Evolutionary conservation across 2,797 vertebrate species (phyloP).

Genomic region (Eutrigla gurnardus): DNA sequence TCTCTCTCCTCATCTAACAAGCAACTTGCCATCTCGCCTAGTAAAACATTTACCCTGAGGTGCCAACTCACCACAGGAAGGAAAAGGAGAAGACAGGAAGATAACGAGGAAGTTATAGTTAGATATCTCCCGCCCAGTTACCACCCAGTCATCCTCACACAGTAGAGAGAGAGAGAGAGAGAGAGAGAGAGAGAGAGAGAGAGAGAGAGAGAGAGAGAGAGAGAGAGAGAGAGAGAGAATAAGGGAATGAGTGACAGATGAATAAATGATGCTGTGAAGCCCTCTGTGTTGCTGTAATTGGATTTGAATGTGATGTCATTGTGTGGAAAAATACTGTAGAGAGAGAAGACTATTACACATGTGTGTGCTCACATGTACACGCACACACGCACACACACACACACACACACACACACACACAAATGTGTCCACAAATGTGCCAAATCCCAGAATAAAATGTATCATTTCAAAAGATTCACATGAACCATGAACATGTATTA

Average conservation of each 20-base stretch:
- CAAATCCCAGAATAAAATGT: slow-evolving; percentile 35
- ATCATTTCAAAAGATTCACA: slow-evolving; percentile 44
- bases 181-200: slow-evolving; percentile 11
- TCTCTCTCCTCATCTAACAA: slow-evolving; percentile 9
- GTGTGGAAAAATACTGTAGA: slow-evolving; percentile 68
- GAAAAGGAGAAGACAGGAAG: slow-evolving; percentile 40
- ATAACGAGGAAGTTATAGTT: slow-evolving; percentile 23
- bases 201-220: slow-evolving; percentile 5
- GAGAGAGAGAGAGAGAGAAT: slow-evolving; percentile 6
- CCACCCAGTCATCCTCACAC: slow-evolving; percentile 42
- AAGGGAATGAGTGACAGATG: slow-evolving; percentile 67
- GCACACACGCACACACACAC: background rate
- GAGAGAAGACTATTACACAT: slow-evolving; percentile 46
- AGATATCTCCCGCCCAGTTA: slow-evolving; percentile 39
- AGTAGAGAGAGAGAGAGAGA: slow-evolving; percentile 13
- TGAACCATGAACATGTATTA: slow-evolving; percentile 27
- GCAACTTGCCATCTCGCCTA: slow-evolving; percentile 46
- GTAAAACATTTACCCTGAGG: slow-evolving; percentile 80
- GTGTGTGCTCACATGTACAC: slow-evolving; percentile 15
- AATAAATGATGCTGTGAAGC: slow-evolving; percentile 74
- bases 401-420: background rate
- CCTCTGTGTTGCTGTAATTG: slow-evolving; percentile 75
- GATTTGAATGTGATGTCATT: slow-evolving; percentile 83
- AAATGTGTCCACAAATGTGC: slow-evolving; percentile 14
- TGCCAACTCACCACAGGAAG: slow-evolving; percentile 47